phyloP scores from a whole-genome alignment of 2,113 vertebrate species.

The Mixornis gularis region DNA sequence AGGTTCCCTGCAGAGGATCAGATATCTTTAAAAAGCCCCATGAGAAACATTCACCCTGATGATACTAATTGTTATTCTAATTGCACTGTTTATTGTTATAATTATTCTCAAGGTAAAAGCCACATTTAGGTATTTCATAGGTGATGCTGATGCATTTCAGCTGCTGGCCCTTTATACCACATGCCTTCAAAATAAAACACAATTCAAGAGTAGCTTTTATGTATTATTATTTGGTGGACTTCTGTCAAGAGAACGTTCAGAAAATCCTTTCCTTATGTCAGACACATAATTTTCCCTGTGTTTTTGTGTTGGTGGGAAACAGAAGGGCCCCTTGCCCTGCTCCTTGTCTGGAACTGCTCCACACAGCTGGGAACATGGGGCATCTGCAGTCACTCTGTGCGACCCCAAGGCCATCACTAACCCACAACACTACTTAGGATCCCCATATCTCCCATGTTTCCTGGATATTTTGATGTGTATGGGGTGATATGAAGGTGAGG shows the following conservation, averaged over 20 bases:
- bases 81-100: not conserved
- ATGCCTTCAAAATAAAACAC: not conserved
- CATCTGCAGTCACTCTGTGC: not conserved
- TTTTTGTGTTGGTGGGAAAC: not conserved
- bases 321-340: not conserved
- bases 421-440: not conserved
- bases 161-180: not conserved
- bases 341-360: not conserved
- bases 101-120: not conserved
- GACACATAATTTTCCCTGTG: not conserved
- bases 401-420: not conserved
- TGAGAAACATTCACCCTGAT: not conserved
- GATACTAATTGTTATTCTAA: not conserved
- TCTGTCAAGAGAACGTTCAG: not conserved
- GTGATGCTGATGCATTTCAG: not conserved
- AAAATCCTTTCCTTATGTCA: not conserved
- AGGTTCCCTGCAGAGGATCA: not conserved
- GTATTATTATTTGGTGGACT: not conserved
- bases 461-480: accelerated
- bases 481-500: not conserved
- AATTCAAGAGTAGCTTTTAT: not conserved
- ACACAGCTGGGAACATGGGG: accelerated
- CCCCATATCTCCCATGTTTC: not conserved
- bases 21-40: not conserved
- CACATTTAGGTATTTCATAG: not conserved